Conservation (phyloP, 2,888 invertebrate genomes). For the Aleiodes testaceus region DNA sequence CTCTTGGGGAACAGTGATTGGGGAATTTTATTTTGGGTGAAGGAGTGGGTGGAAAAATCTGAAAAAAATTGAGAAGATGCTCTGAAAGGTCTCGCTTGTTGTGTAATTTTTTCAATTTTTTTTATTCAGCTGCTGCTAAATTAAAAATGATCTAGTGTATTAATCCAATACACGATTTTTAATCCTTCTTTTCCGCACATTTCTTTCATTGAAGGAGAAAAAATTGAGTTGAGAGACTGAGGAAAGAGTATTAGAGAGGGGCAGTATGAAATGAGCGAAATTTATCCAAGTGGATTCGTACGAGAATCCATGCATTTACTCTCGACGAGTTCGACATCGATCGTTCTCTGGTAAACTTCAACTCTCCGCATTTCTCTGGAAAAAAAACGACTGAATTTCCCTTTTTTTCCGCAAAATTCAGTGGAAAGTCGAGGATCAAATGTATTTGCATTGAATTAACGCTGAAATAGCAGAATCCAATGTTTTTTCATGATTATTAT, state of each 20-base stretch:
- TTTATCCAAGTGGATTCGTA: conserved; percentile 49
- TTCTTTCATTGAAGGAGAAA: too few species aligned
- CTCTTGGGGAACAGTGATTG: too few species aligned
- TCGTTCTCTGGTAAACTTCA: conserved; percentile 3
- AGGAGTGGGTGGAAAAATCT: too few species aligned
- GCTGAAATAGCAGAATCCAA: background rate
- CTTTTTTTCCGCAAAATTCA: conserved; percentile 27
- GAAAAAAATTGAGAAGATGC: too few species aligned
- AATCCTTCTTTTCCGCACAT: too few species aligned
- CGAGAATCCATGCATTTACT: conserved; percentile 46
- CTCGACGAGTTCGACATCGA: conserved; percentile 35
- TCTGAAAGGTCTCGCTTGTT: too few species aligned
- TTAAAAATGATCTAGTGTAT: too few species aligned
- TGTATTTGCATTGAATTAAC: conserved; percentile 9
- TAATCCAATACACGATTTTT: too few species aligned
- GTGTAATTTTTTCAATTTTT: too few species aligned
- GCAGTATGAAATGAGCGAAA: conserved; percentile 33
- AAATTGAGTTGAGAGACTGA: background rate
- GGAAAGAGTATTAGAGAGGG: conserved; percentile 19
- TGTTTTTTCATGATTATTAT: conserved; percentile 6
- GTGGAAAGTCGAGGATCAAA: conserved; percentile 2
- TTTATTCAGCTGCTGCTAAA: too few species aligned
- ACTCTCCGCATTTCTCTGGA: background rate
- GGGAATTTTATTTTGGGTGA: too few species aligned
- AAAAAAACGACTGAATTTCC: conserved; percentile 32